Percentiles rank a stretch among this genome's conserved stretches.
phyloP scores from a whole-genome alignment of 1,140 invertebrate species.

The Eumaeus atala region DNA sequence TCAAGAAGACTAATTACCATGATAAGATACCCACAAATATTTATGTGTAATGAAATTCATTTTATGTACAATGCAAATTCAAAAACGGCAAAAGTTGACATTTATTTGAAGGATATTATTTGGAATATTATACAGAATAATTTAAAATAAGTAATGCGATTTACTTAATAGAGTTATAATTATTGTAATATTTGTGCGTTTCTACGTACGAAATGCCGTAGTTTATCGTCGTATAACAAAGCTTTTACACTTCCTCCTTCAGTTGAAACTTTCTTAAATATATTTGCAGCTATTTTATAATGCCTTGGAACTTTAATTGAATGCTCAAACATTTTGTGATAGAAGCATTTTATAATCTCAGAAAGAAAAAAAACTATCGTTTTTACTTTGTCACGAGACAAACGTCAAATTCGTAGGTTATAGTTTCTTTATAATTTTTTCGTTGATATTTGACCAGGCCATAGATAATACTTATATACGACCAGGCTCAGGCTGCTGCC shows the following conservation, averaged over 20 bases:
- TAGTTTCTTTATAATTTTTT: not conserved
- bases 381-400: conserved; percentile 38
- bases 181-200: conserved; percentile 3
- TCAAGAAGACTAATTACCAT: not conserved
- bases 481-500: too few relatives aligned
- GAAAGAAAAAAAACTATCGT: conserved; percentile 2
- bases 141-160: too few relatives aligned
- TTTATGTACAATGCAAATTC: too few relatives aligned
- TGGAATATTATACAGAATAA: not conserved
- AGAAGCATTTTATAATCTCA: conserved; percentile 8
- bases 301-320: conserved; percentile 84
- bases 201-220: conserved; percentile 72
- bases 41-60: too few relatives aligned
- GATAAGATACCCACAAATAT: too few relatives aligned
- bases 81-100: not conserved
- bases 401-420: conserved; percentile 30
- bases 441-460: too few relatives aligned
- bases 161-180: not conserved
- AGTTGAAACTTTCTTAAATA: conserved; percentile 79
- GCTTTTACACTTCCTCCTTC: conserved; percentile 83
- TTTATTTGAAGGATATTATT: not conserved
- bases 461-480: too few relatives aligned
- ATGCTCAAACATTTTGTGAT: conserved; percentile 76
- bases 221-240: conserved; percentile 80
- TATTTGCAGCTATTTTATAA: conserved; percentile 82